These are phyloP conservation scores for Rhea pennata DNA, from an alignment of 2,113 vertebrate species.

Conservation along the genomic window DNA sequence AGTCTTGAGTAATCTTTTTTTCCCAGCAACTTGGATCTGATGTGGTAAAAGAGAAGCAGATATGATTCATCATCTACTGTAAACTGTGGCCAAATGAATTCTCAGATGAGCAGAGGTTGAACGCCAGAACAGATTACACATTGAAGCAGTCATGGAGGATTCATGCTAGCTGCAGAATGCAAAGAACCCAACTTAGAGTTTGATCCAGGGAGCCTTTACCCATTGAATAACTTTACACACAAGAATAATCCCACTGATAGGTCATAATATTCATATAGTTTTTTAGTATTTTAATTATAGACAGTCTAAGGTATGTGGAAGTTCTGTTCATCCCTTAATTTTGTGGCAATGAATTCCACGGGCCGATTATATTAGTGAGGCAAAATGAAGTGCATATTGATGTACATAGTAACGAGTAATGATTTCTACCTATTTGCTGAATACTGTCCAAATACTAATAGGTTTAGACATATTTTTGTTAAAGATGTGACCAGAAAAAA, in stretches of 20 bases:
- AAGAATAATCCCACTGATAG: background rate
- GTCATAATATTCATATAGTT: background rate
- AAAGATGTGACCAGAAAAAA: background rate
- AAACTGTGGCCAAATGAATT: constrained; percentile 41
- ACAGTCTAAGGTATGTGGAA: background rate
- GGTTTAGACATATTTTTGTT: background rate
- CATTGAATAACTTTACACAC: background rate
- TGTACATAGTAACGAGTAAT: background rate
- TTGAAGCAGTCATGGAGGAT: background rate
- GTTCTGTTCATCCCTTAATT: background rate
- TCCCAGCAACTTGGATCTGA: background rate
- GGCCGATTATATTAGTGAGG: background rate
- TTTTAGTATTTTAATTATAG: background rate
- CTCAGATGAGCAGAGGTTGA: background rate
- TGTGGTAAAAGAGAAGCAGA: constrained; percentile 46
- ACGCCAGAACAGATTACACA: background rate
- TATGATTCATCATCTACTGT: constrained; percentile 58
- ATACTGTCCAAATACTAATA: background rate
- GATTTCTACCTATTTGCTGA: background rate
- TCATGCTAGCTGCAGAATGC: background rate
- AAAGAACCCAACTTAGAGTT: background rate
- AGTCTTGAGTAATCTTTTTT: constrained; percentile 52
- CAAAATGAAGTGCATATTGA: background rate
- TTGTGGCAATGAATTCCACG: background rate
- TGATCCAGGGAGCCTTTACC: background rate